Evolutionary conservation across 2,113 vertebrate genomes (phyloP).

Genomic region (Psettodes erumei): DNA sequence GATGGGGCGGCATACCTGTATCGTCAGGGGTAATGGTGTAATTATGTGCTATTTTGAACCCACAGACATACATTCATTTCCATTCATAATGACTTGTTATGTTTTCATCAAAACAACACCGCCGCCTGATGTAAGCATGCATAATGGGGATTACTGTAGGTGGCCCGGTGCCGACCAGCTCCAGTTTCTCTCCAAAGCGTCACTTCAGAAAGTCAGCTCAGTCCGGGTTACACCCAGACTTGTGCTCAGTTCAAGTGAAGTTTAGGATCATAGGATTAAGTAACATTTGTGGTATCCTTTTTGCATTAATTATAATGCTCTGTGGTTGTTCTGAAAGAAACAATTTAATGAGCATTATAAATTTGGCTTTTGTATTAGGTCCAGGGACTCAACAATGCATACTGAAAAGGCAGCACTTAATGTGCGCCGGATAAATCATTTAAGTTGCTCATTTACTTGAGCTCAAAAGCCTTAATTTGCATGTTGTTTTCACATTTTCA

Average conservation of each 20-base stretch:
- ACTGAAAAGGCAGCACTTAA: conserved; percentile 60
- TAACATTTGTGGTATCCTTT: conserved; percentile 28
- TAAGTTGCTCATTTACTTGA: conserved; percentile 66
- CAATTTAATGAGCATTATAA: conserved; percentile 29
- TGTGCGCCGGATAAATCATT: conserved; percentile 64
- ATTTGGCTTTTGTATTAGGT: conserved; percentile 44
- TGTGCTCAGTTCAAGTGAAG: conserved; percentile 47
- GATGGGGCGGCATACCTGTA: conserved; percentile 76
- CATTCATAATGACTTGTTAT: conserved; percentile 82
- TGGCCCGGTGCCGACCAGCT: conserved; percentile 52
- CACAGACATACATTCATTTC: conserved; percentile 82
- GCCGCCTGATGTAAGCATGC: conserved; percentile 79
- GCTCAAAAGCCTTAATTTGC: conserved; percentile 71
- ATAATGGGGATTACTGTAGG: conserved; percentile 74
- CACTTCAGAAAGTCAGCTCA: conserved; percentile 18
- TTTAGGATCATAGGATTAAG: conserved; percentile 35
- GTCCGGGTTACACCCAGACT: neutral
- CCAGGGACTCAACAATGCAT: conserved; percentile 50
- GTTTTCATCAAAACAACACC: conserved; percentile 81
- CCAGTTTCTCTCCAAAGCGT: conserved; percentile 59
- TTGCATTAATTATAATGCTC: conserved; percentile 3
- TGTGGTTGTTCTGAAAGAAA: conserved; percentile 15
- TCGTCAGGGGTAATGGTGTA: conserved; percentile 81
- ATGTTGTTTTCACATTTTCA: conserved; percentile 71
- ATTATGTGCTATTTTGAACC: conserved; percentile 84